These are phyloP conservation scores for Podarcis raffonei DNA, from an alignment of 2,113 vertebrate genomes.

Conservation along the genomic window DNA sequence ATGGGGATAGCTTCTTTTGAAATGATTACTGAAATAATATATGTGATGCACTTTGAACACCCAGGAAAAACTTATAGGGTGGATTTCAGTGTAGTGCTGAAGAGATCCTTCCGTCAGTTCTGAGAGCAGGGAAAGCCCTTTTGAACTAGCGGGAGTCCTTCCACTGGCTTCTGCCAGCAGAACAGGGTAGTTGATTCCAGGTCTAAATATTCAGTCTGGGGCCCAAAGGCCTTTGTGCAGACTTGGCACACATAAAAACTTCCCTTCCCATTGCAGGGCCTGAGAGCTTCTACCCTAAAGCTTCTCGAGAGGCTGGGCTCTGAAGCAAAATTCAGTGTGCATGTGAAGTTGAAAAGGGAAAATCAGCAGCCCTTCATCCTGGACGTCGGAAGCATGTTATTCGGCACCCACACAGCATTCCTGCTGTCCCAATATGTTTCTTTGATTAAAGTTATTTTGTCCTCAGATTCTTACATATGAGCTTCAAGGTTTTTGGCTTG, in stretches of 20 bases:
- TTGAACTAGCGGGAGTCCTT: too few species aligned
- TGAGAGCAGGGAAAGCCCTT: too few species aligned
- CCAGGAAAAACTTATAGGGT: not conserved
- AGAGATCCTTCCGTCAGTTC: too few species aligned
- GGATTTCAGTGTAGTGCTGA: too few species aligned
- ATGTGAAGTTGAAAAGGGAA: not conserved
- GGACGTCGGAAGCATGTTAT: not conserved
- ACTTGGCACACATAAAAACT: not conserved
- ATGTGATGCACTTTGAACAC: not conserved
- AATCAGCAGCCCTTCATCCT: not conserved
- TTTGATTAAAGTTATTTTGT: not conserved
- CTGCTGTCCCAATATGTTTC: not conserved
- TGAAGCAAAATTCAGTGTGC: not conserved
- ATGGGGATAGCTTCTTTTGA: not conserved
- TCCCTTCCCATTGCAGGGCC: not conserved
- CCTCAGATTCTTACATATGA: not conserved
- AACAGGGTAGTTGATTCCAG: too few species aligned
- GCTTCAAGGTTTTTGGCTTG: not conserved
- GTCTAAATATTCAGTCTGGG: not conserved
- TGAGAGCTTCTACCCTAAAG: not conserved
- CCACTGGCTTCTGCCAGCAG: too few species aligned
- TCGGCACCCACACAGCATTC: not conserved
- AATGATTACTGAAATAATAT: not conserved
- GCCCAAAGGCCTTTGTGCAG: not conserved
- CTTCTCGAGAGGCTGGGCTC: not conserved